A percentile compares a stretch with the other conserved stretches of the same genome.
phyloP scores from a whole-genome alignment of 2,888 invertebrate species.

The Drosophila putrida region DNA sequence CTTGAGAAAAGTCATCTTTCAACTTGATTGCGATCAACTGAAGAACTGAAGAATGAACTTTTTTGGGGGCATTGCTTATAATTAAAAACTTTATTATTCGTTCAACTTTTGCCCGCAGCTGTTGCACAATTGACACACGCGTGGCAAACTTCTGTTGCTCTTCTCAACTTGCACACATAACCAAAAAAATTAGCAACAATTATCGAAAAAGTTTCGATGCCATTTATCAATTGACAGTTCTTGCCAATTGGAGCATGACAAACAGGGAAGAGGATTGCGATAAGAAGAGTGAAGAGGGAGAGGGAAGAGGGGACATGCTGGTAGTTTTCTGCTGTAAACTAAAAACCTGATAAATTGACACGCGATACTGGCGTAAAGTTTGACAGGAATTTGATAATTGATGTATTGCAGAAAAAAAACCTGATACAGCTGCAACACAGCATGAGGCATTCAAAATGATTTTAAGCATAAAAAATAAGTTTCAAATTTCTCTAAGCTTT shows the following conservation, averaged over 20 bases:
- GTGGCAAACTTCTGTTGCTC: conserved; percentile 28
- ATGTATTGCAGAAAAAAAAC: conserved; percentile 12
- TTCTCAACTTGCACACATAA: conserved; percentile 24
- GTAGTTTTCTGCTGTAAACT: conserved; percentile 8
- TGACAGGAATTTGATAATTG: conserved; percentile 39
- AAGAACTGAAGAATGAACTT: conserved; percentile 59
- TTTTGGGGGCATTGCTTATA: conserved; percentile 66
- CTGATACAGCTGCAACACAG: background rate
- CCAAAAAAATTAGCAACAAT: conserved; percentile 66
- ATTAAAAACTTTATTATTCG: conserved; percentile 82
- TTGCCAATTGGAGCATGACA: conserved; percentile 23
- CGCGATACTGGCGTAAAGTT: conserved; percentile 31
- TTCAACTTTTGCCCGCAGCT: conserved; percentile 75
- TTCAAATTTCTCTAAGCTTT: no score
- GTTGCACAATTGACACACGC: conserved; percentile 72
- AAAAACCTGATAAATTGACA: conserved; percentile 30
- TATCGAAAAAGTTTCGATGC: conserved; percentile 65
- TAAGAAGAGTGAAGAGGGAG: no score
- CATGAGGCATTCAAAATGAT: background rate
- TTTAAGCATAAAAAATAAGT: background rate
- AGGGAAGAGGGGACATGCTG: background rate
- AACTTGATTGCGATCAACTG: conserved; percentile 56
- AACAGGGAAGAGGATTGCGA: background rate
- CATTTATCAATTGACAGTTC: conserved; percentile 59
- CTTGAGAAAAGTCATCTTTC: conserved; percentile 35